Percentiles rank a stretch among this genome's conserved stretches.
Conservation (phyloP, 1,140 invertebrate genomes). For the Drosophila paulistorum region DNA sequence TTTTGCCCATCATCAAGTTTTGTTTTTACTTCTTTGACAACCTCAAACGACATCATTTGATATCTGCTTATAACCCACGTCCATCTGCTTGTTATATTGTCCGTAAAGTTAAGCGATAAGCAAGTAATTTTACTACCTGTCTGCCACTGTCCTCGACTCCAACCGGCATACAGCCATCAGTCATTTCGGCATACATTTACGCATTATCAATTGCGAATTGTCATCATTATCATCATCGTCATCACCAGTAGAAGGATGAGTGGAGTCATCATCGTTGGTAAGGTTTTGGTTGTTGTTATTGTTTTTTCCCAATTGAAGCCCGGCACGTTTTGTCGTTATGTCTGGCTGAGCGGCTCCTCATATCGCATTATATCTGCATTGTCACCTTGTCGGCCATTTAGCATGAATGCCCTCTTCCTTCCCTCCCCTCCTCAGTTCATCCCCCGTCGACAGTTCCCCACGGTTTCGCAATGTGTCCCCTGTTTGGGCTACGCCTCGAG, state of each 20-base stretch:
- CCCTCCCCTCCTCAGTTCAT: background rate
- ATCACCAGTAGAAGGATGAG: background rate
- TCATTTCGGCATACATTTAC: slow-evolving; percentile 62
- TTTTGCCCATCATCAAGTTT: background rate
- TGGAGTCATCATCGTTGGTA: slow-evolving; percentile 20
- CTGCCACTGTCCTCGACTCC: background rate
- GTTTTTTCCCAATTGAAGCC: slow-evolving; percentile 5
- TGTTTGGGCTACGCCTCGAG: slow-evolving; percentile 28
- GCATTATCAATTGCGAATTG: slow-evolving; percentile 71
- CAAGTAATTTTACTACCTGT: slow-evolving; percentile 38
- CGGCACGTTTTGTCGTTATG: slow-evolving; percentile 60
- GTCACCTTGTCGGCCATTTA: slow-evolving; percentile 79
- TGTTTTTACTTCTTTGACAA: slow-evolving; percentile 8
- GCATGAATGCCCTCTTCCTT: slow-evolving; percentile 47
- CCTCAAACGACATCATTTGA: slow-evolving; percentile 46
- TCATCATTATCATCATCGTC: slow-evolving; percentile 40
- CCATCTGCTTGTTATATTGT: slow-evolving; percentile 63
- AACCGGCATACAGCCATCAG: slow-evolving; percentile 26
- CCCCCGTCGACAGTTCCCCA: background rate
- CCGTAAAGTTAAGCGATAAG: slow-evolving; percentile 70
- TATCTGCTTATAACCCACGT: slow-evolving; percentile 30
- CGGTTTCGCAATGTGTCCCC: slow-evolving; percentile 11
- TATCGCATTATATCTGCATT: slow-evolving; percentile 78
- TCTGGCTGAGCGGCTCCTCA: slow-evolving; percentile 42
- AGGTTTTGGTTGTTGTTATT: background rate